Base-by-base conservation (phyloP, 2,113 vertebrate genomes). In the Microtus oregoni region DNA sequence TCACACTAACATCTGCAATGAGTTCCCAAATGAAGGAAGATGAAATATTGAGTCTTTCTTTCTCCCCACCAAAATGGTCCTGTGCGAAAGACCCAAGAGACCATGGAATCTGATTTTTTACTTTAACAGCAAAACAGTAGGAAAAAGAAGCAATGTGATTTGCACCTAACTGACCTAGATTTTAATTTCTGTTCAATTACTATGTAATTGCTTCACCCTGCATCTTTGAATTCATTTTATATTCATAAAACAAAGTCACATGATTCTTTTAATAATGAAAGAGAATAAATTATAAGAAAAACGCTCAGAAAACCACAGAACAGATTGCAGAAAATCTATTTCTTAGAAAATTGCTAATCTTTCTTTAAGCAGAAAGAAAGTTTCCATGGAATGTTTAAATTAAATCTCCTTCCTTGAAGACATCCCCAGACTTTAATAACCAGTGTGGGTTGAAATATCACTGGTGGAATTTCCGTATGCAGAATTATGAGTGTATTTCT, bases 401-500 rank as follows among this genome's bases (percentile, higher is more conserved):
- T 89, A 20, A 91, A 1, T 86, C 94, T 70, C 67, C 81, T 87
- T 81, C 26, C 47, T 89, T 95, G 76, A 92, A 44, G 50, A 73
- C 15, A 77, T 90, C 17, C 1, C 61, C 65, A 96, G 15, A 75
- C 28, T 77, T 67, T 55, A 89, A 70, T 58, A 68, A 47, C n/a
- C 77, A 75, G n/a, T 76, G 20, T 47, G 30, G 58, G 15, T 22
- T 65, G 26, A 41, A 63, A 30, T 20, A 44, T 67, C 5, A 11
- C 58, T n/a, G 3, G 17, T 68, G 28, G 15, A 68, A 94, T 87
- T 83, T 41, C 30, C 52, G 38, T 65, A 82, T 93, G 1, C 47
- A 95, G 61, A 63, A 61, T 93, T 10, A 86, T 44, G 68, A 75
- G 47, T 7, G 61, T 70, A 32, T 94, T 95, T 93, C 68, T 32